Conservation (phyloP, 2,888 invertebrate genomes). For the Chrysolina americana region DNA sequence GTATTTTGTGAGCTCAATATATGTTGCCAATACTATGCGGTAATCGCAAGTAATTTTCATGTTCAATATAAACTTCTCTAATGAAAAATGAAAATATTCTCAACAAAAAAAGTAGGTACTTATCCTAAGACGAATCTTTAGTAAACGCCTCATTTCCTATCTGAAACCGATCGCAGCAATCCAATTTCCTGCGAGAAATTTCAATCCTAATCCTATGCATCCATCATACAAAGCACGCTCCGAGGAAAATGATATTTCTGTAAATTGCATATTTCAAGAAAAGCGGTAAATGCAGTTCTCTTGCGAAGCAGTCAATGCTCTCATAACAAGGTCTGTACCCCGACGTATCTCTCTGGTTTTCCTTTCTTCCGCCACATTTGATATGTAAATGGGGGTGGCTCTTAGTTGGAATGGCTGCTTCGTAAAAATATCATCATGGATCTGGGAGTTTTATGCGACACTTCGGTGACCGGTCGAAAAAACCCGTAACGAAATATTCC, state of each 20-base stretch:
- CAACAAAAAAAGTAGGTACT: background rate
- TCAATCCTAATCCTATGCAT: background rate
- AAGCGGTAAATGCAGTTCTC: slow-evolving; percentile 36
- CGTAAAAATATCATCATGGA: slow-evolving; percentile 17
- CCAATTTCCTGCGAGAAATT: background rate
- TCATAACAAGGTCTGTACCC: slow-evolving; percentile 43
- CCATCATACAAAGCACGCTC: slow-evolving; percentile 18
- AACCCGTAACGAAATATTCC: too few relatives aligned
- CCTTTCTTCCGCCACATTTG: slow-evolving; percentile 31
- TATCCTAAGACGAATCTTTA: background rate
- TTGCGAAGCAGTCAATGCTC: slow-evolving; percentile 38
- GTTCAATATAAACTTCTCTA: too few relatives aligned
- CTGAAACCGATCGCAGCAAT: background rate
- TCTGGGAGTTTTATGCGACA: slow-evolving; percentile 1
- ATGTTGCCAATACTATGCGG: too few relatives aligned
- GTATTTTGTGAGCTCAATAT: too few relatives aligned
- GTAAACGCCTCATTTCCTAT: background rate
- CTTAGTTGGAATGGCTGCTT: background rate
- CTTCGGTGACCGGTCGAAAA: too few relatives aligned
- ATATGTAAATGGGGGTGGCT: slow-evolving; percentile 36
- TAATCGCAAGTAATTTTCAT: too few relatives aligned
- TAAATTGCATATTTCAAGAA: slow-evolving; percentile 34
- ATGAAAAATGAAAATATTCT: background rate
- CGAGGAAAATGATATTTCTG: slow-evolving; percentile 31
- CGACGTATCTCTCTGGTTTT: slow-evolving; percentile 29